phyloP scores from a whole-genome alignment of 2,888 invertebrate genomes.

The Xestia ashworthii region DNA sequence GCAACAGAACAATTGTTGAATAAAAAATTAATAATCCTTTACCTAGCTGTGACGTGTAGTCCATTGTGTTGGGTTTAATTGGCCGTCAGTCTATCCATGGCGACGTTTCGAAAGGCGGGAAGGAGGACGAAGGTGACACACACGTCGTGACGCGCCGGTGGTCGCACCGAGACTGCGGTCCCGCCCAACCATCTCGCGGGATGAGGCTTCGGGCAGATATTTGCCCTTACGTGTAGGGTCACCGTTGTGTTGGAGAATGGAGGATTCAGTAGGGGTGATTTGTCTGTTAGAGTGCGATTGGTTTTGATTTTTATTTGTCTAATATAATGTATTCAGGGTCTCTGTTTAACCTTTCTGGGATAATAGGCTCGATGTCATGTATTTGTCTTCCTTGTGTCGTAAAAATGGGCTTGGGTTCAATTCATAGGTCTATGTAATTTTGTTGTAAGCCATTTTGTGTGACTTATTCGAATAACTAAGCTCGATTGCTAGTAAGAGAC shows the following conservation, averaged over 20 bases:
- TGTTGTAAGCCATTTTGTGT: neutral
- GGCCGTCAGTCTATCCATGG: constrained; percentile 65
- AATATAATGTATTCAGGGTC: neutral
- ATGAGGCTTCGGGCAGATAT: constrained; percentile 71
- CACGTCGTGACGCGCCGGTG: constrained; percentile 58
- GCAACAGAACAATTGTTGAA: constrained; percentile 69
- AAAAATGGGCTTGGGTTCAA: neutral
- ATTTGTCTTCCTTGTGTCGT: neutral
- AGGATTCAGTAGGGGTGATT: neutral
- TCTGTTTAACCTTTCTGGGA: neutral
- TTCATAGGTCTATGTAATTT: neutral
- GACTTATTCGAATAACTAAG: neutral
- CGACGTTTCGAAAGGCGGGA: constrained; percentile 74
- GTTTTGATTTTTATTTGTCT: neutral
- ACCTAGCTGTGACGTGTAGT: constrained; percentile 82
- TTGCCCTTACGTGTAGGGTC: constrained; percentile 65
- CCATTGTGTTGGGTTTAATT: constrained; percentile 83
- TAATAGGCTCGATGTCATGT: neutral
- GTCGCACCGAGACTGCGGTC: constrained; percentile 71
- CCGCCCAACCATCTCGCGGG: constrained; percentile 72
- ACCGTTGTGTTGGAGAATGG: constrained; percentile 1
- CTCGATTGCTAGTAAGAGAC: neutral
- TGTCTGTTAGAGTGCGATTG: neutral
- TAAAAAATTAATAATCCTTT: constrained; percentile 73
- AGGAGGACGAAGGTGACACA: constrained; percentile 30